Evolutionary conservation across 1,140 invertebrate genomes (phyloP).

Genomic region (Asobara japonica): DNA sequence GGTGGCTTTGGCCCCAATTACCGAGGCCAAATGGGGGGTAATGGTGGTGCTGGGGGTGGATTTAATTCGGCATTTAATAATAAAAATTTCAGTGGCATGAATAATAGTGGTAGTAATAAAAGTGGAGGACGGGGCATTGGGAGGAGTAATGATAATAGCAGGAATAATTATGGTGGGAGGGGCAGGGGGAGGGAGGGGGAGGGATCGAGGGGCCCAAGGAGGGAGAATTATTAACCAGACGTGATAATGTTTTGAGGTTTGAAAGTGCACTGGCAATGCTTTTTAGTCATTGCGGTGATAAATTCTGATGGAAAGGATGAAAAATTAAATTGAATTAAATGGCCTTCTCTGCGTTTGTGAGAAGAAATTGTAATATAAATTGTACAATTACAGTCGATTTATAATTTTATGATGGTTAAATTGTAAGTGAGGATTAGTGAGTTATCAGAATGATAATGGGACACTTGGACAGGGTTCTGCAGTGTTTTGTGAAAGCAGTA

Average conservation of each 20-base stretch:
- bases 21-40: conserved; percentile 41
- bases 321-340: background rate
- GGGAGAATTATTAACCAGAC: conserved; percentile 60
- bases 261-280: too few relatives aligned
- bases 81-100: conserved; percentile 30
- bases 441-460: conserved; percentile 26
- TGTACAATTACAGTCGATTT: conserved; percentile 22
- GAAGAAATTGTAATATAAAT: conserved; percentile 23
- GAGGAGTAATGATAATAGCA: conserved; percentile 54
- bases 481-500: conserved; percentile 6
- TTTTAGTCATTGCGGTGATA: too few relatives aligned
- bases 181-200: conserved; percentile 57
- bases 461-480: background rate
- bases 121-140: conserved; percentile 45
- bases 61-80: conserved; percentile 47
- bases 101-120: conserved; percentile 11
- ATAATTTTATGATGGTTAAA: background rate
- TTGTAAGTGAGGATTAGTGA: background rate
- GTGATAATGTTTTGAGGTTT: conserved; percentile 43
- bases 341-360: background rate
- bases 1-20: conserved; percentile 56
- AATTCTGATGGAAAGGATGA: background rate
- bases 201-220: conserved; percentile 47
- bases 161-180: conserved; percentile 55
- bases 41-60: conserved; percentile 37